Conservation (phyloP, 2,888 invertebrate species). For the Campoletis raptor region DNA sequence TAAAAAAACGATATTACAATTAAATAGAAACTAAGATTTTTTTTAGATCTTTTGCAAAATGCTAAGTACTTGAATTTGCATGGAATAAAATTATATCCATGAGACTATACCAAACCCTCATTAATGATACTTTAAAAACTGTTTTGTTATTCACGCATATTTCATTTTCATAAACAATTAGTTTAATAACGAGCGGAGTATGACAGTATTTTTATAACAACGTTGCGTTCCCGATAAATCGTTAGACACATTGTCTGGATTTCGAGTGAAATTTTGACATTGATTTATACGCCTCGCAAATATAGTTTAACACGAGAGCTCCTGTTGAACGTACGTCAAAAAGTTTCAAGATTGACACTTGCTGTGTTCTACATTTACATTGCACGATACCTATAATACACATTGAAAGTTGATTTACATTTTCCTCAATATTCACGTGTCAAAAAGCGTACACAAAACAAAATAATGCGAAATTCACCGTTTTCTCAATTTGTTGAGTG, state of each 20-base stretch:
- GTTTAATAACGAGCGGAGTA: background rate
- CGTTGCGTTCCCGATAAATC: background rate
- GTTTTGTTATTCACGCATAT: background rate
- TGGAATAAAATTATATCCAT: background rate
- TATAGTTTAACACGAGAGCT: background rate
- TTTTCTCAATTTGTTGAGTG: background rate
- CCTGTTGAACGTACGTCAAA: constrained; percentile 30
- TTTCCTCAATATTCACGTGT: background rate
- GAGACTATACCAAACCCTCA: background rate
- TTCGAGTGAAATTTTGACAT: constrained; percentile 20
- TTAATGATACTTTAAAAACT: background rate
- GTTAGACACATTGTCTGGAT: background rate
- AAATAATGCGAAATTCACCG: background rate
- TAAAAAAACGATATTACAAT: background rate
- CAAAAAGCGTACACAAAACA: background rate
- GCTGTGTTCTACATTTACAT: constrained; percentile 15
- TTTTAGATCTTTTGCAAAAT: too few species aligned
- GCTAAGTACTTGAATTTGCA: background rate
- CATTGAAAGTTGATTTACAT: constrained; percentile 10
- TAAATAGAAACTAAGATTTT: too few species aligned
- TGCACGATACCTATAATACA: background rate
- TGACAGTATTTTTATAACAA: background rate
- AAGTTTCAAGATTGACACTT: constrained; percentile 30
- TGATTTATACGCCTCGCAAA: constrained; percentile 7
- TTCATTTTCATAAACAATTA: background rate